These are phyloP conservation scores for Embidobia sp. DNA, from an alignment of 2,888 invertebrate species.

Conservation along the genomic window DNA sequence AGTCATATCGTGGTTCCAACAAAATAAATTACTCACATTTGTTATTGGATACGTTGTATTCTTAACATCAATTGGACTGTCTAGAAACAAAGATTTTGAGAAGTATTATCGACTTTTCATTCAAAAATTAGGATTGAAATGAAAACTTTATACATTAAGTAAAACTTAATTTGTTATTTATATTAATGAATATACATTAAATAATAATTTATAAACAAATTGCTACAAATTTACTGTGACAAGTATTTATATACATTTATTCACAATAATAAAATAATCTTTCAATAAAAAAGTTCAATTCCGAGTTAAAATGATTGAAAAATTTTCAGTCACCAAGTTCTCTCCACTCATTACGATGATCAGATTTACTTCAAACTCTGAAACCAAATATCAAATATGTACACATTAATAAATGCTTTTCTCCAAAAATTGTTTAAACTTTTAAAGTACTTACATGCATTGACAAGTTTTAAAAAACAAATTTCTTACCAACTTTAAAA, in stretches of 20 bases:
- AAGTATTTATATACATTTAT: conserved; percentile 17
- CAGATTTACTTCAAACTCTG: conserved; percentile 97
- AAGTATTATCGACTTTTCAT: conserved; percentile 84
- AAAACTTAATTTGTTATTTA: conserved; percentile 15
- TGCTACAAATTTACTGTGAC: not conserved
- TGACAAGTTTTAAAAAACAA: not conserved
- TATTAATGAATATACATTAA: not conserved
- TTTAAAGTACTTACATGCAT: no score
- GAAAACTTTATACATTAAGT: conserved; percentile 20
- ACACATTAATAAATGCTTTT: no score
- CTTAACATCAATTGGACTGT: conserved; percentile 85
- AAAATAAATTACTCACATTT: conserved; percentile 85
- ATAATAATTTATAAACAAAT: not conserved
- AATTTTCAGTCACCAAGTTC: conserved; percentile 96
- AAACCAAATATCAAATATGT: conserved; percentile 75
- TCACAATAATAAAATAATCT: conserved; percentile 8
- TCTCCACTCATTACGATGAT: conserved; percentile 96
- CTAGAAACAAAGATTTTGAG: conserved; percentile 85
- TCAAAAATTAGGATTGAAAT: conserved; percentile 77
- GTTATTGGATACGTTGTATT: conserved; percentile 85
- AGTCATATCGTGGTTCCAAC: conserved; percentile 83
- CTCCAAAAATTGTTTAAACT: not conserved
- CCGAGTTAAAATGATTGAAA: conserved; percentile 87
- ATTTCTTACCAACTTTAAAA: conserved; percentile 93
- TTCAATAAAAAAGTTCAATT: conserved; percentile 74